Percentiles rank a stretch among this genome's conserved stretches.
phyloP scores from a whole-genome alignment of 2,888 invertebrate species.

The Lithophane socia region DNA sequence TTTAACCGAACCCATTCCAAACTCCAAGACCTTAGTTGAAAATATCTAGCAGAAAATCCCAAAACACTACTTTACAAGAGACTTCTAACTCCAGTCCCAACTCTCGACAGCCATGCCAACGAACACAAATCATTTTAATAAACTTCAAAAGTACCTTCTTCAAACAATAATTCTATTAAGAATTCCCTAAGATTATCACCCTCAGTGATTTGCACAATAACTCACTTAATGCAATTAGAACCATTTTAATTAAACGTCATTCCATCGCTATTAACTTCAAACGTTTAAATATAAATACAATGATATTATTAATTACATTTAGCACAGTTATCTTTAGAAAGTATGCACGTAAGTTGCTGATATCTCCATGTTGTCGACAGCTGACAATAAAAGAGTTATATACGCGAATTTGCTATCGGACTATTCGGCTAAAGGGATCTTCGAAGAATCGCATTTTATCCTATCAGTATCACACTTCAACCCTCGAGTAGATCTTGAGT shows the following conservation, averaged over 20 bases:
- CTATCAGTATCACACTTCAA: constrained; percentile 39
- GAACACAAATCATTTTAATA: constrained; percentile 5
- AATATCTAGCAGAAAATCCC: neutral
- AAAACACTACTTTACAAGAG: neutral
- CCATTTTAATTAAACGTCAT: constrained; percentile 31
- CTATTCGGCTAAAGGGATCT: constrained; percentile 22
- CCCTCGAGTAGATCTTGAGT: constrained; percentile 30
- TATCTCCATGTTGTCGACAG: constrained; percentile 20
- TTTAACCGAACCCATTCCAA: neutral
- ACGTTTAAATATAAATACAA: constrained; percentile 2
- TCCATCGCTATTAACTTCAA: constrained; percentile 5
- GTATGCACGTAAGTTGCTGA: neutral
- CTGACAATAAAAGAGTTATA: constrained; percentile 26
- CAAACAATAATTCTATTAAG: constrained; percentile 19
- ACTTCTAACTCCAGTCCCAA: neutral
- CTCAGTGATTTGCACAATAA: neutral
- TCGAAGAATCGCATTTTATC: constrained; percentile 40
- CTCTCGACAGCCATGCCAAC: neutral
- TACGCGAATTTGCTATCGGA: constrained; percentile 24
- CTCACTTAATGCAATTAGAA: constrained; percentile 11
- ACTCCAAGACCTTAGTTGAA: neutral
- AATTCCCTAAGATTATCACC: neutral
- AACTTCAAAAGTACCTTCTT: neutral
- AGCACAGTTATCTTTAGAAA: neutral
- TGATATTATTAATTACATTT: neutral